Base-by-base conservation (phyloP, 2,113 vertebrate species). In the Dicerorhinus sumatrensis region DNA sequence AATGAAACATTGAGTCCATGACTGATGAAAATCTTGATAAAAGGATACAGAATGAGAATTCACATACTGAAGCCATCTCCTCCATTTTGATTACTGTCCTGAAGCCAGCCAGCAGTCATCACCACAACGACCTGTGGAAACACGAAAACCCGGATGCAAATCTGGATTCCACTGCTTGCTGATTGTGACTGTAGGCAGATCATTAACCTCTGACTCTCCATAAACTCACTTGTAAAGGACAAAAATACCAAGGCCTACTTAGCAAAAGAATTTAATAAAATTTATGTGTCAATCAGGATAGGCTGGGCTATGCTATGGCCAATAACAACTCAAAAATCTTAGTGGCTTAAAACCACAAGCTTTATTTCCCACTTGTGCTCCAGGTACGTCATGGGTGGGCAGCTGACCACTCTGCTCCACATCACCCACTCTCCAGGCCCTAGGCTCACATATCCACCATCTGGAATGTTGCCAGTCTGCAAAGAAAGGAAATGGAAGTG, bases 1-100 rank as follows among this genome's bases (percentile, higher is more conserved):
- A 97, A 91, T 93, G 39, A 91, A 92, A 86, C 20, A 89, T 7
- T 75, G 69, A 89, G 13, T 95, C 72, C 54, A 69, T 3, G 6
- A 86, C 20, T 79, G 31, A 96, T 69, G 46, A 93, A 93, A 87
- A 20, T 56, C 92, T 69, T 56, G 12, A 92, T 65, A 39, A 42
- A 88, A 84, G 14, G 20, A 94, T 72, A 48, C 1, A 9, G n/a
- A 95, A 42, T 51, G 31, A 92, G 46, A 88, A 93, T 88, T 54
- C 72, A 82, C 11, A 80, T 8, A 60, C 36, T 65, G 54, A 96
- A 80, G 23, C 2, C 21, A 56, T n/a, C 60, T 84, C 88, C 95
- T 92, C 63, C 12, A 79, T 91, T 93, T 89, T 42, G 83, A 58
- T 89, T 48, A 93, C 60, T 70, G 3, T 70, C 56, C 60, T 60